phyloP scores from a whole-genome alignment of 2,797 vertebrate species.

The Amazona finschi region DNA sequence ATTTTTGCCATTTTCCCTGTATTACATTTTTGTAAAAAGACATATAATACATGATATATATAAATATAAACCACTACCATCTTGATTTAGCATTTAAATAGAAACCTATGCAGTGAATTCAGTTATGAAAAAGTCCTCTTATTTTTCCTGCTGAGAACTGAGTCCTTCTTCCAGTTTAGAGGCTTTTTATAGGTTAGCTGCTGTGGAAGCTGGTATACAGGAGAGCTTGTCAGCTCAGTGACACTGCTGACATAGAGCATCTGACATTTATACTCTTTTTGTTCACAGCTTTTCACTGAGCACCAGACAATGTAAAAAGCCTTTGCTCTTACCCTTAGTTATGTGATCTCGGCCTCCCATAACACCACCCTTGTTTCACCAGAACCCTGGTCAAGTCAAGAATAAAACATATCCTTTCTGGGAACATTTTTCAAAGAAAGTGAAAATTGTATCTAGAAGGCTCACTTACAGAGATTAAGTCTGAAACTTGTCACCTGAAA shows the following conservation, averaged over 20 bases:
- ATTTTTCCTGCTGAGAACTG: neutral
- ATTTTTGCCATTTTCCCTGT: fast-evolving
- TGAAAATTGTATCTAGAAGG: neutral
- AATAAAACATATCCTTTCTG: neutral
- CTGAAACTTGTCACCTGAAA: neutral
- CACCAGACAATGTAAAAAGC: neutral
- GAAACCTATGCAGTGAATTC: neutral
- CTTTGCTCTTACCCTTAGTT: neutral
- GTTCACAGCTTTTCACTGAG: neutral
- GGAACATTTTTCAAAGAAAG: neutral
- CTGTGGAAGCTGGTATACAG: neutral
- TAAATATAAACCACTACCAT: neutral
- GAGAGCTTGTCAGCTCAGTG: neutral
- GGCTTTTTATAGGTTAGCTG: neutral
- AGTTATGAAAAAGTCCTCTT: neutral
- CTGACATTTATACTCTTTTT: fast-evolving
- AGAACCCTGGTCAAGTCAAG: neutral
- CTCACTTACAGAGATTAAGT: neutral
- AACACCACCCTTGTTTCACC: neutral
- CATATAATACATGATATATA: too few relatives aligned
- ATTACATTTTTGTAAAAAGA: neutral
- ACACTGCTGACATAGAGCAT: neutral
- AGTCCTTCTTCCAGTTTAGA: neutral
- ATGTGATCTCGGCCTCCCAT: fast-evolving
- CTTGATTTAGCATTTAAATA: neutral